Evolutionary conservation across 2,113 vertebrate genomes (phyloP), one percentile per base, ranked within the genome.

Genomic region (Nannospalax galili): DNA sequence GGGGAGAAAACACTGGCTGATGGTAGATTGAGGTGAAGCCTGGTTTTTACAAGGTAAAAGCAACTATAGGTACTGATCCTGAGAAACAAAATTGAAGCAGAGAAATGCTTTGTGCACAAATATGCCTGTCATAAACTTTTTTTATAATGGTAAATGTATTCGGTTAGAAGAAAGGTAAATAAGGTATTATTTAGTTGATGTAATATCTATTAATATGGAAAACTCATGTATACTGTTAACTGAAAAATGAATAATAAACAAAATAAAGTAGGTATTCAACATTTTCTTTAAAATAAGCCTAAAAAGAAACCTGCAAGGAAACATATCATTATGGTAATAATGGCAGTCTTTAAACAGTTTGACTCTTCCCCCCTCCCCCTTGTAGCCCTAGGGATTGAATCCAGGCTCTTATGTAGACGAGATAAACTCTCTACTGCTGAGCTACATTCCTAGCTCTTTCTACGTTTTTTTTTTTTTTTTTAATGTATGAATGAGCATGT

Each of bases 1-100:
- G 89, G 35, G 77, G 37, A 84, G 56, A 92, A 91, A 97, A 95
- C 56, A 95, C 1, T 84, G 92, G 69, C 78, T 93, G 81, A 93
- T 35, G n/a, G n/a, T 70, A 92, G 78, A 87, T 62, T 10, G 84
- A 87, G 78, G 65, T 35, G 74, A 84, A 69, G 60, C 42, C 14
- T 62, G 22, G 60, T 90, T 93, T 96, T 92, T 16, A 73, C 37
- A 87, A 62, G 60, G 56, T 75, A 67, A 58, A 96, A 91, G 48
- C 30, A 91, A 95, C 15, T 69, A 92, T 2, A 84, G 70, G 35
- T 52, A 96, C 35, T 81, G 45, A 94, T 90, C 22, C 42, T 30
- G 79, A 72, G 69, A 56, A 86, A 78, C n/a, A 95, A 90, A 26
- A 24, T 62, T n/a, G 79, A 94, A 14, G 85, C 35, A 84, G 48